phyloP scores from a whole-genome alignment of 2,888 invertebrate genomes.

The Eutolmus rufibarbis region DNA sequence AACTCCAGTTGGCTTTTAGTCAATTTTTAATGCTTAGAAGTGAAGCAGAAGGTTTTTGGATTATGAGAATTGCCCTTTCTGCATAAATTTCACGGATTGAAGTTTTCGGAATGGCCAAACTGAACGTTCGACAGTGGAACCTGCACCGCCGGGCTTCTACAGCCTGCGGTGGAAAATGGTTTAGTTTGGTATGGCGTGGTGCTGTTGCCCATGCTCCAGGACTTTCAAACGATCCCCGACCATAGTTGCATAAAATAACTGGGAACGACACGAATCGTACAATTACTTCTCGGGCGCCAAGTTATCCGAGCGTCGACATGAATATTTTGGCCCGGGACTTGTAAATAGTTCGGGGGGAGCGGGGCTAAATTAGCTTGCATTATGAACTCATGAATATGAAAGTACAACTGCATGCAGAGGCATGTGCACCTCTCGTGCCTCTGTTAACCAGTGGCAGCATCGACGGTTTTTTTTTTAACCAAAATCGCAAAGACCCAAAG shows the following conservation, averaged over 20 bases:
- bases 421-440: not conserved
- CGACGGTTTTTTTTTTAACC: not conserved
- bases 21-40: conserved; percentile 3
- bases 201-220: not conserved
- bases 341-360: not conserved
- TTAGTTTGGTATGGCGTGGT: not conserved
- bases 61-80: conserved; percentile 4
- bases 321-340: not conserved
- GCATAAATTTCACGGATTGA: conserved; percentile 1
- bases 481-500: not conserved
- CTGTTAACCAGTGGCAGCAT: not conserved
- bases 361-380: conserved; percentile 5
- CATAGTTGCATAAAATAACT: not conserved
- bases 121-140: not conserved
- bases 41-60: not conserved
- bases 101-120: not conserved
- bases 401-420: not conserved
- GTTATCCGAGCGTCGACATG: not conserved
- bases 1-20: not conserved
- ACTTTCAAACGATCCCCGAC: not conserved
- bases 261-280: not conserved
- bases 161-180: not conserved
- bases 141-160: not conserved
- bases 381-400: conserved; percentile 17
- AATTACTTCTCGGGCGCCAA: conserved; percentile 11